These are phyloP conservation scores for Rhinichthys osculus DNA, from an alignment of 2,797 vertebrate genomes.

Conservation along the genomic window DNA sequence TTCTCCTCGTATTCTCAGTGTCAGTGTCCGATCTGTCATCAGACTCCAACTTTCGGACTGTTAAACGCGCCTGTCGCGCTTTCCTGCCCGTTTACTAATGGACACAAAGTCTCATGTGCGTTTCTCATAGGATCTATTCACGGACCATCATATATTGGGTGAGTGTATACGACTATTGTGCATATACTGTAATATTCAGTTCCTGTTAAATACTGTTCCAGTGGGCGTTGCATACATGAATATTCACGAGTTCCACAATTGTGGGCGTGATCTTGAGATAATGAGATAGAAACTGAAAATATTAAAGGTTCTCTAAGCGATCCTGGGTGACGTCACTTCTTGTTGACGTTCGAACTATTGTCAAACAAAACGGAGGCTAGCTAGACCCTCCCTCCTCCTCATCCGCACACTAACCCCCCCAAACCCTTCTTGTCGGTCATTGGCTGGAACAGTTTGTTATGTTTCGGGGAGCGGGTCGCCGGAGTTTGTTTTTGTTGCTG, in stretches of 20 bases:
- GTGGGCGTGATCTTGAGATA: not conserved
- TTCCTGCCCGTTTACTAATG: slow-evolving; percentile 62
- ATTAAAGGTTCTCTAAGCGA: no score
- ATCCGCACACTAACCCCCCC: no score
- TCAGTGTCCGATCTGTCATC: slow-evolving; percentile 65
- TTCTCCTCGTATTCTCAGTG: slow-evolving; percentile 34
- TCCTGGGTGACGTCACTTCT: no score
- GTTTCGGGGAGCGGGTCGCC: no score
- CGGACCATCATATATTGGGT: slow-evolving; percentile 66
- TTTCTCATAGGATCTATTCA: slow-evolving; percentile 64
- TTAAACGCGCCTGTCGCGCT: slow-evolving; percentile 69
- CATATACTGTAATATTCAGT: not conserved
- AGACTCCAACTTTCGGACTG: slow-evolving; percentile 51
- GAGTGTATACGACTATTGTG: not conserved
- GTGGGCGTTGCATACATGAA: not conserved
- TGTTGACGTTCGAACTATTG: no score
- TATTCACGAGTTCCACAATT: no score
- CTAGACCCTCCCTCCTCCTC: no score
- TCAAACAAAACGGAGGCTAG: no score
- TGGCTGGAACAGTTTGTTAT: no score
- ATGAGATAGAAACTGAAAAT: no score
- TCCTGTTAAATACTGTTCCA: not conserved
- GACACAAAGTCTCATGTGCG: slow-evolving; percentile 60
- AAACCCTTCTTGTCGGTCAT: no score
- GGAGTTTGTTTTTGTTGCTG: no score